phyloP scores from a whole-genome alignment of 2,797 vertebrate species.

The Ptychadena robeensis region DNA sequence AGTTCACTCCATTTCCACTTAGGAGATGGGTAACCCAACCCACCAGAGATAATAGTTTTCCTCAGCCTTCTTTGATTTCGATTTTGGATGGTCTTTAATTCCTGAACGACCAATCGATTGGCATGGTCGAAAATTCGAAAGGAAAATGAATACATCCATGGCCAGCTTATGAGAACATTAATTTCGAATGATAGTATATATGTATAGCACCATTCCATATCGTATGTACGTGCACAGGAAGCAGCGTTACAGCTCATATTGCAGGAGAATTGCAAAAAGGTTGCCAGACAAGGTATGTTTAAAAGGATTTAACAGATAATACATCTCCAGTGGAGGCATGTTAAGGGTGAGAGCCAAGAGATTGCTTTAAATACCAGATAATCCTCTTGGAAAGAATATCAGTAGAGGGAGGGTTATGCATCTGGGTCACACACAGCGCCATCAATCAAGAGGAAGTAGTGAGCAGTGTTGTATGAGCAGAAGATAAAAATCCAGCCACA shows the following conservation, averaged over 20 bases:
- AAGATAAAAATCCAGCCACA: not conserved
- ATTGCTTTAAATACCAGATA: constrained; percentile 31
- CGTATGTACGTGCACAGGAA: not conserved
- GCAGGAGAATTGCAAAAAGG: not conserved
- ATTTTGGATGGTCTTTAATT: no score
- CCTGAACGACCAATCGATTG: no score
- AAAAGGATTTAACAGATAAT: constrained; percentile 8
- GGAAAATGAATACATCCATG: no score
- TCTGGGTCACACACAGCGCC: constrained; percentile 20
- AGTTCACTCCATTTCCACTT: no score
- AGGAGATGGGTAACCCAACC: no score
- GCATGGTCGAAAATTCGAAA: no score
- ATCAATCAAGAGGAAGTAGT: constrained; percentile 14
- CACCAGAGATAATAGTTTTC: no score
- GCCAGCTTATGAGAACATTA: no score
- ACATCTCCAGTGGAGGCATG: constrained; percentile 2
- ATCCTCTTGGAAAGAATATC: constrained; percentile 6
- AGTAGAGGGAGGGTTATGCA: not conserved
- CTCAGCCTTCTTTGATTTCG: no score
- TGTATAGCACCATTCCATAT: not conserved
- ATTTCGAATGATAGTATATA: no score
- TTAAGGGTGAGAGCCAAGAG: not conserved
- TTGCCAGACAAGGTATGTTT: constrained; percentile 1
- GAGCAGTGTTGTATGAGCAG: not conserved
- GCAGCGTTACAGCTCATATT: not conserved